Percentiles rank a stretch among this genome's conserved stretches.
phyloP scores from a whole-genome alignment of 2,113 vertebrate species.

The Propithecus coquereli region DNA sequence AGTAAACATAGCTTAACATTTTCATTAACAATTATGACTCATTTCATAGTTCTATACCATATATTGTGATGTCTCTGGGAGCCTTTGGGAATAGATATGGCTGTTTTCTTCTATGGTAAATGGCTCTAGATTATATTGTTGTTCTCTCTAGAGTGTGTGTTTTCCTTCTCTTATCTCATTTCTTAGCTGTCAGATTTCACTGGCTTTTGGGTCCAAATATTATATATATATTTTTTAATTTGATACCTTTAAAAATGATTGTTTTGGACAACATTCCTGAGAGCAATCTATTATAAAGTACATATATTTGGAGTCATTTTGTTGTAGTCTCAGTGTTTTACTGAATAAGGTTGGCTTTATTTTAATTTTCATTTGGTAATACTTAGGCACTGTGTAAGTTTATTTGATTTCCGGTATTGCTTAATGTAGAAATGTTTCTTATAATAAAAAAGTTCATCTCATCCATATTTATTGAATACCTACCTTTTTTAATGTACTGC shows the following conservation, averaged over 20 bases:
- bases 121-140: background rate
- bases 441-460: background rate
- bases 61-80: background rate
- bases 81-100: background rate
- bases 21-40: background rate
- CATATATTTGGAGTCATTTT: background rate
- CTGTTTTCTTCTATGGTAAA: background rate
- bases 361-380: conserved; percentile 11
- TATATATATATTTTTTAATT: background rate
- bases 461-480: background rate
- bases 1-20: conserved; percentile 5
- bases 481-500: background rate
- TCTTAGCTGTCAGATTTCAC: background rate
- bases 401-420: background rate
- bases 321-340: background rate
- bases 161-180: background rate
- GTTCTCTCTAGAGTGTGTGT: background rate
- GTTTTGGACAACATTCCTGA: background rate
- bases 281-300: background rate
- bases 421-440: conserved; percentile 10
- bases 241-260: background rate
- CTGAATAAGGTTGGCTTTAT: conserved; percentile 16
- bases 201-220: background rate
- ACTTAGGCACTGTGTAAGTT: background rate
- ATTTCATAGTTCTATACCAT: background rate